These are phyloP conservation scores for Chydorus sphaericus DNA, from an alignment of 2,888 invertebrate genomes.

Conservation along the genomic window DNA sequence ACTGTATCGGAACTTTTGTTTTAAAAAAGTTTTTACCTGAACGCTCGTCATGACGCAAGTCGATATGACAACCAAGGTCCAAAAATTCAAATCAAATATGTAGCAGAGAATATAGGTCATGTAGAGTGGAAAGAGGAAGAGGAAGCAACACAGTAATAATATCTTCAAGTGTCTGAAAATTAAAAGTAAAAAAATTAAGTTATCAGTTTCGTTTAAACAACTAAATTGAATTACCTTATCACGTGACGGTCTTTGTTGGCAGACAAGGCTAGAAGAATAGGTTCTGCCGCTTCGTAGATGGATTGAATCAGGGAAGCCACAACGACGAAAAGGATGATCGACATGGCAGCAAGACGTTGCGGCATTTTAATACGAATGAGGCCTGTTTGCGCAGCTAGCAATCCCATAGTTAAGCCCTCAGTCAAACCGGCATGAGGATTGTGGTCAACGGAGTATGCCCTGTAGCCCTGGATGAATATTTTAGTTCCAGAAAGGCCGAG, in stretches of 20 bases:
- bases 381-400: constrained; percentile 36
- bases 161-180: constrained; percentile 29
- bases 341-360: constrained; percentile 35
- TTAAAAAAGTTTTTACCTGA: constrained; percentile 14
- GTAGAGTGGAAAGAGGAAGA: constrained; percentile 31
- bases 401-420: constrained; percentile 37
- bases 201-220: too few relatives aligned
- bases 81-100: constrained; percentile 33
- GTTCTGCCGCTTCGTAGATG: constrained; percentile 37
- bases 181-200: too few relatives aligned
- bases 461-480: constrained; percentile 29
- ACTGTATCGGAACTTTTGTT: too few relatives aligned
- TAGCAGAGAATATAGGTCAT: constrained; percentile 31
- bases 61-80: constrained; percentile 37
- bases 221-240: too few relatives aligned
- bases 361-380: constrained; percentile 34
- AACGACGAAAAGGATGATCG: constrained; percentile 37
- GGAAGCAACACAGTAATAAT: constrained; percentile 28
- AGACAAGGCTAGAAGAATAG: constrained; percentile 34
- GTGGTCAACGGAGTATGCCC: constrained; percentile 25
- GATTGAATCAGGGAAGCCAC: constrained; percentile 39
- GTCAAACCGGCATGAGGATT: constrained; percentile 32
- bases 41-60: constrained; percentile 34
- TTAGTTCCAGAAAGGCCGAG: constrained; percentile 30
- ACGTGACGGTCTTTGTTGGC: constrained; percentile 28